Base-by-base conservation (phyloP, 2,888 invertebrate species). In the Apotomis betuletana region DNA sequence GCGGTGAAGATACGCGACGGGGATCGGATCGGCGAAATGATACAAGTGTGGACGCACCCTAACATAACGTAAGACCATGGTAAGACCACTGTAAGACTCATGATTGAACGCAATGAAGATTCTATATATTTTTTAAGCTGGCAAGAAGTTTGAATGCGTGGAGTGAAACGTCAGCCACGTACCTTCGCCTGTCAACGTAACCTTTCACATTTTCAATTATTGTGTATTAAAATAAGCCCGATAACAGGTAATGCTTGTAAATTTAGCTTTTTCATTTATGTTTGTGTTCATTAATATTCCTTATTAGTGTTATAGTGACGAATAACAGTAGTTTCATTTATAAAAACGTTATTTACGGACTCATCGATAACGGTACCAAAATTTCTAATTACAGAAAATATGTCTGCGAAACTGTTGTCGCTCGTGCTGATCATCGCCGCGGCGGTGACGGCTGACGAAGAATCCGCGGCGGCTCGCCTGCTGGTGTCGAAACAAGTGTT, bases 401-500 rank as follows among this genome's bases (percentile, higher is more conserved):
- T 93, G 93, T 84, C 87, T 71, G 84, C 86, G 12, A 93, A 92
- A 87, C 82, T 94, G 60, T 79, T 94, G 74, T 87, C 93, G 36
- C 78, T 92, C 74, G 85, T 94, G 54, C 82, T 94, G 44, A 86
- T 93, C 75, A 83, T 94, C 74, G 86, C 92, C 51, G 87, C 91
- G 52, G 88, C 86, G 68, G 92, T 92, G 75, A 87, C 90, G 73
- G 94, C 94, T 59, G 94, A 95, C 74, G 96, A 96, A 76, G 97
- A 97, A 80, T 96, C 96, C 58, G 94, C 95, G 61, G 95, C 95
- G 68, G 98, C 99, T 27, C 95, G 96, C 81, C 93, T 99, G 63
- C 92, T 99, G 75, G 96, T 98, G 38, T 97, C 98, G 9, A 99
- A 99, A 92, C 97, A 98, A 91, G 96, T 99, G 82, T 94, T 99